Evolutionary conservation across 2,797 vertebrate genomes (phyloP).

Genomic region (Heterohyrax brucei): DNA sequence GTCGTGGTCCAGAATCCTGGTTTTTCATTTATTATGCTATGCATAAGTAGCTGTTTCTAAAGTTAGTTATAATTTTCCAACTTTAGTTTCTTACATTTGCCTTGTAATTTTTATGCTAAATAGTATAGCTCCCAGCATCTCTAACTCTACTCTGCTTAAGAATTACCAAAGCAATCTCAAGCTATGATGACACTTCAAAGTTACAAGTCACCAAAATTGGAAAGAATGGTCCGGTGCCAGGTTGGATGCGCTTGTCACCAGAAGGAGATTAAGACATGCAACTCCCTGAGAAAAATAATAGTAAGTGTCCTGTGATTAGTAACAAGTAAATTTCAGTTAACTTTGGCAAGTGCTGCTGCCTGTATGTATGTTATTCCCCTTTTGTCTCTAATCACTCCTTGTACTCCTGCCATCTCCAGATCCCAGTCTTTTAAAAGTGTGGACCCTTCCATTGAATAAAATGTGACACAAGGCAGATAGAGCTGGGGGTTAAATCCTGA

Average conservation of each 20-base stretch:
- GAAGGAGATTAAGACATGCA: not conserved
- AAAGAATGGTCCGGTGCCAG: not conserved
- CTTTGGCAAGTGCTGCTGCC: not conserved
- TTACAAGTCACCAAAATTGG: not conserved
- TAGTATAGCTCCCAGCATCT: conserved; percentile 4
- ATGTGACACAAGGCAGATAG: not conserved
- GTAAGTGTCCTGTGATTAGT: not conserved
- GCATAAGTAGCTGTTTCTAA: conserved; percentile 10
- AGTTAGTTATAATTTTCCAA: conserved; percentile 10
- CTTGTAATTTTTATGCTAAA: not conserved
- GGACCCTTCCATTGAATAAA: not conserved
- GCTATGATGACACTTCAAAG: not conserved
- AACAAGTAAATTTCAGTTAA: not conserved
- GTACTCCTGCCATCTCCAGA: not conserved
- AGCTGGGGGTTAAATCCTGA: conserved; percentile 30
- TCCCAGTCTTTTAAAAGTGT: not conserved
- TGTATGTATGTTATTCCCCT: not conserved
- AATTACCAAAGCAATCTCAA: conserved; percentile 52
- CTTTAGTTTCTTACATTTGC: not conserved
- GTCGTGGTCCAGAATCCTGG: not conserved
- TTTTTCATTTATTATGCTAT: not conserved
- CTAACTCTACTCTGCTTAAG: not conserved
- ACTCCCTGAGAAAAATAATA: not conserved
- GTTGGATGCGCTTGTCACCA: not conserved
- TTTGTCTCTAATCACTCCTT: not conserved